phyloP scores from a whole-genome alignment of 2,888 invertebrate species.

The Lysandra coridon region DNA sequence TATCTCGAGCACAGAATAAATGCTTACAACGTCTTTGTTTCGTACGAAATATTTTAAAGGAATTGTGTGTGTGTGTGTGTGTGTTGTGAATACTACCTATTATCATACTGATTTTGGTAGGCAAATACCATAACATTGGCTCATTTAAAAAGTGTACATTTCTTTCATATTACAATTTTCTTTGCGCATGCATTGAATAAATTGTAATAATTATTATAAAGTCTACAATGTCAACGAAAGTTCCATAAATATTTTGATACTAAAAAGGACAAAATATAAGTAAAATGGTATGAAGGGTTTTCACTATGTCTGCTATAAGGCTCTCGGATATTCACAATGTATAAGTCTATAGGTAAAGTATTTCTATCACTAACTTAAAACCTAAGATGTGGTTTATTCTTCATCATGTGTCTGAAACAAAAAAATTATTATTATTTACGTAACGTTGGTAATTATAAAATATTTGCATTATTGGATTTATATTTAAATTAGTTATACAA shows the following conservation, averaged over 20 bases:
- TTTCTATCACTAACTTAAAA: conserved; percentile 78
- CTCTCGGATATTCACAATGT: conserved; percentile 63
- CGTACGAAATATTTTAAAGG: too few relatives aligned
- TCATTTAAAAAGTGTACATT: neutral
- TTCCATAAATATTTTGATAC: neutral
- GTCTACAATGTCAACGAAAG: neutral
- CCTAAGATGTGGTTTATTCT: conserved; percentile 92
- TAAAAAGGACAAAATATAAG: conserved; percentile 56
- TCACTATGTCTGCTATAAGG: conserved; percentile 63
- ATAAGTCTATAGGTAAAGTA: conserved; percentile 60
- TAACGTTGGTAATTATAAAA: too few relatives aligned
- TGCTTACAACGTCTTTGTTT: too few relatives aligned
- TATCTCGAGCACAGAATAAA: too few relatives aligned
- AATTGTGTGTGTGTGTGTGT: too few relatives aligned
- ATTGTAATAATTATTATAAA: neutral
- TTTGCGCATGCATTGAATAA: neutral
- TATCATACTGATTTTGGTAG: too few relatives aligned
- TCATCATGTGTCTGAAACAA: conserved; percentile 90
- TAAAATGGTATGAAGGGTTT: conserved; percentile 69
- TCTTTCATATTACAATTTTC: neutral
- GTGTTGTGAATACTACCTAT: too few relatives aligned
- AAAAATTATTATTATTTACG: conserved; percentile 37
- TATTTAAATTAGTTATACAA: too few relatives aligned
- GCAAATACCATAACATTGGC: neutral
- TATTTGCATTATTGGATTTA: too few relatives aligned